Conservation (phyloP, 1,140 invertebrate species). For the Lepidurus apus region DNA sequence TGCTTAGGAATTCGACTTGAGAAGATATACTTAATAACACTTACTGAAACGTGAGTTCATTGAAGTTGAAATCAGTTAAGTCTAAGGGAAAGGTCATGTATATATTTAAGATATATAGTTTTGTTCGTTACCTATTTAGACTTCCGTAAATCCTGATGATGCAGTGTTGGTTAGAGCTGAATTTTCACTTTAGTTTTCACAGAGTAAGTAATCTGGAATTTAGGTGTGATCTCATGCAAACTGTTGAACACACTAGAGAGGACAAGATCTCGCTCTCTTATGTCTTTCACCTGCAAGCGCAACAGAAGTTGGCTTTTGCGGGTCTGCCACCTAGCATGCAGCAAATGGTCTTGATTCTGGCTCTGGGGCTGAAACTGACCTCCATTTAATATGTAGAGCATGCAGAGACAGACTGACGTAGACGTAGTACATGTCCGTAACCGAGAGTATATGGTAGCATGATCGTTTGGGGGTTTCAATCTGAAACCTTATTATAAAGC, state of each 20-base stretch:
- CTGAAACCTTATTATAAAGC: not conserved
- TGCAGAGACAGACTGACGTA: not conserved
- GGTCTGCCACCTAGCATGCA: not conserved
- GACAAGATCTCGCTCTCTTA: not conserved
- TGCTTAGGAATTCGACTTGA: no score
- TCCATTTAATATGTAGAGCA: slow-evolving; percentile 2
- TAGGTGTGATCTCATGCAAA: not conserved
- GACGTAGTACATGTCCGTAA: not conserved
- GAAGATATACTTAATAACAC: no score
- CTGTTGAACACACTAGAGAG: not conserved
- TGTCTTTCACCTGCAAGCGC: not conserved
- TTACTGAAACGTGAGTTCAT: no score
- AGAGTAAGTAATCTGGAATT: not conserved
- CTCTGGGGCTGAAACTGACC: slow-evolving; percentile 12
- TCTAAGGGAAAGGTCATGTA: no score
- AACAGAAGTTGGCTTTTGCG: not conserved
- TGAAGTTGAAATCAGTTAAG: no score
- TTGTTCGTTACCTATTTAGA: no score
- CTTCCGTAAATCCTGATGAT: no score
- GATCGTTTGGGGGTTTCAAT: not conserved
- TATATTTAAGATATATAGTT: no score
- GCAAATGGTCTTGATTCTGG: not conserved
- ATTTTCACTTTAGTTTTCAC: no score
- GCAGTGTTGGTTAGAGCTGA: no score
- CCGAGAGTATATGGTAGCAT: not conserved